Evolutionary conservation across 2,888 invertebrate species (phyloP), one percentile per base, ranked within the genome.

Genomic region (Gnatocerus cornutus): DNA sequence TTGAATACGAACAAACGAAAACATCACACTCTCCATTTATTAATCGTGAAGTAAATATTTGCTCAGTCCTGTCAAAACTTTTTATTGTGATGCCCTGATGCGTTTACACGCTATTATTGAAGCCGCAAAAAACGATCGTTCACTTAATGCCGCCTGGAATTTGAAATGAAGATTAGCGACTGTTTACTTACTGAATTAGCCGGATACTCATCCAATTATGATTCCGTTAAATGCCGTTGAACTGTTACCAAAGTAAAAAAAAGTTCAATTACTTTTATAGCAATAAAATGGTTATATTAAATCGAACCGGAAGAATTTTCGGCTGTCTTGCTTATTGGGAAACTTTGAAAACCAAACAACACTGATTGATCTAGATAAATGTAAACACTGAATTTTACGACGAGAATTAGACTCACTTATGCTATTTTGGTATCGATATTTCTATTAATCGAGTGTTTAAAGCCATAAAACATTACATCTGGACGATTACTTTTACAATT

Each of bases 91-190:
- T 45, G 45, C 30, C 45, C 29, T 45, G 45, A 43, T 45, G 45
- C 30, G 45, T 45, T 56, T 56, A 56, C 56, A 56, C 27, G 56
- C 12, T 58, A 12, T 45, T 58, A 58, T 30, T 12, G 27, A 27
- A 41, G 27, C 58, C 45, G 45, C 58, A 58, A 58, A 58, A 30
- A 58, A 13, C 45, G 29, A 43, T 58, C 29, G 37, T 56, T 53
- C 30, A 14, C 12, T 58, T 58, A 30, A 37, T 45, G 9, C 58
- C 43, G 45, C 10, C 9, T 45, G 37, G 45, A 58, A 58, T 58
- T 43, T 45, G 58, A 58, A 58, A 58, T 37, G 58, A 58, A 58
- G 58, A 58, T 58, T 58, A 58, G 58, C 29, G 14, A 13, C 7
- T 58, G 58, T 58, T 58, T 58, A 30, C 58, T 45, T 14, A 30